Base-by-base conservation (phyloP, 2,113 vertebrate species). In the Rattus rattus region DNA sequence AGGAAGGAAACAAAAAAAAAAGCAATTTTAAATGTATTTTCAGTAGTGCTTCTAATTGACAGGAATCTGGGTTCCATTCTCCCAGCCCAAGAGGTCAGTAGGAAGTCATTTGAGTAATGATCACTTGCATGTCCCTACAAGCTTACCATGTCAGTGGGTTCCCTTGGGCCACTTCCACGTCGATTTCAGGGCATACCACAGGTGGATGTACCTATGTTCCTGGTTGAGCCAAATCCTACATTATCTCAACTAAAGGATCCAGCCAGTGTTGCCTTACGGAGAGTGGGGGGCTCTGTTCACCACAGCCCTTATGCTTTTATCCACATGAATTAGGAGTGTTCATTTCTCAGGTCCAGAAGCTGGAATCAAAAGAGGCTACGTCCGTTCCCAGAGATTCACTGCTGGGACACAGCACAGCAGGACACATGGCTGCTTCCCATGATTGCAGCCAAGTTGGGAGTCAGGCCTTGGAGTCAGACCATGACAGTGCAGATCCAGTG, bases 111-210 rank as follows among this genome's bases (percentile, higher is more conserved):
- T 6, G 2, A 65, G 76, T 47, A 7, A 24, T 0, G 28, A 91
- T 17, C 65, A 1, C 43, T 14, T 59, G 54, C 0, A 1, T 26
- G 36, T n/a, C 47, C 4, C 2, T 0, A 0, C 19, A 26, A 49
- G 59, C 12, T n/a, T 30, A 20, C 3, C 0, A 0, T 0, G 1
- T 75, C 76, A 24, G 67, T 3, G 3, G 69, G 75, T 2, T 61
- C 77, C 69, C 20, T 3, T 1, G 20, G 47, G 73, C 56, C 33
- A n/a, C 5, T 39, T n/a, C 17, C 12, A 22, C 2, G 4, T 65
- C 6, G 16, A 36, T 4, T 76, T n/a, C 56, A 33, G 20, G 63
- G 12, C 2, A 14, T 4, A 20, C 0, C 0, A 26, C 16, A 33
- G 76, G 54, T 12, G 16, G 24, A 26, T 3, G 26, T 28, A 2